These are phyloP conservation scores for Mycalesis mineus DNA, from an alignment of 2,888 invertebrate species.

Conservation along the genomic window DNA sequence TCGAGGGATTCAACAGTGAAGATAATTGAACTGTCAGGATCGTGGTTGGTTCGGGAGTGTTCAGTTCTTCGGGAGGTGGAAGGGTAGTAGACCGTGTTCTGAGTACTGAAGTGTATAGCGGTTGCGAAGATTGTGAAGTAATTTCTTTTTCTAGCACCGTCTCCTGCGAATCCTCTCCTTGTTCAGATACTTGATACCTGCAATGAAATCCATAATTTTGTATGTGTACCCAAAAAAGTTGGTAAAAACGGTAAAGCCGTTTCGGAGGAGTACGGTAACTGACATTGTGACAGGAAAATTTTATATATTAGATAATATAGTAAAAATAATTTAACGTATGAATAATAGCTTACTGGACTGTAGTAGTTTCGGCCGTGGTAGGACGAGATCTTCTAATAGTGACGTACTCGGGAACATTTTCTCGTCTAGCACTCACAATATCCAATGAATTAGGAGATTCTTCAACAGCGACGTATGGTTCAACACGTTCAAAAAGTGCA, in stretches of 20 bases:
- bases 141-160: conserved; percentile 65
- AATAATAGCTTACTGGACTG: conserved; percentile 61
- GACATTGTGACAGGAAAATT: too few relatives aligned
- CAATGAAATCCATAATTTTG: conserved; percentile 21
- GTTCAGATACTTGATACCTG: conserved; percentile 54
- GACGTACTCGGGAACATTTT: conserved; percentile 80
- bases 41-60: conserved; percentile 60
- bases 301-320: too few relatives aligned
- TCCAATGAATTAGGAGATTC: conserved; percentile 51
- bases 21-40: conserved; percentile 69
- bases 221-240: too few relatives aligned
- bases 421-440: conserved; percentile 49
- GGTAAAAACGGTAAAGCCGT: too few relatives aligned
- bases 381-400: conserved; percentile 81
- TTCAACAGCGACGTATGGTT: conserved; percentile 50
- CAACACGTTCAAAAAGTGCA: conserved; percentile 63
- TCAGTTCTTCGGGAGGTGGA: conserved; percentile 40
- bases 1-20: conserved; percentile 60
- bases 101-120: conserved; percentile 63
- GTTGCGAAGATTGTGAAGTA: conserved; percentile 54
- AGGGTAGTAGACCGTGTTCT: conserved; percentile 57
- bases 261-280: too few relatives aligned
- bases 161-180: conserved; percentile 53
- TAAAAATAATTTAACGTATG: too few relatives aligned
- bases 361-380: conserved; percentile 62